Percentiles rank a stretch among this genome's conserved stretches.
Conservation (phyloP, 2,888 invertebrate species). For the Oithona nana region DNA sequence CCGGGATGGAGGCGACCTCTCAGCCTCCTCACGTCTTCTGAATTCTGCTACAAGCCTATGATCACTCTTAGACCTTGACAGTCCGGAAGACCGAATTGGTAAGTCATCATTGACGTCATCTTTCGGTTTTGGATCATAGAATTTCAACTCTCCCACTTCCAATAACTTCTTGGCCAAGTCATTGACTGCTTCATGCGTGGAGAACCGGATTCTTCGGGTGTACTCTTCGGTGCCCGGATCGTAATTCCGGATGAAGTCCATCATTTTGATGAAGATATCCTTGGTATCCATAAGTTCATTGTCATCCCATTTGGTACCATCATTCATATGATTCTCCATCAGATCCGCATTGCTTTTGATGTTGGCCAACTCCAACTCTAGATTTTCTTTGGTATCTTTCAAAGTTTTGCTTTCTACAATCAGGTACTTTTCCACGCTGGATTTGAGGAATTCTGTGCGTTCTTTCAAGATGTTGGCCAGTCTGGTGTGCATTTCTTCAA, state of each 20-base stretch:
- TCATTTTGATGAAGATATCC: conserved; percentile 83
- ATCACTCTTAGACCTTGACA: conserved; percentile 82
- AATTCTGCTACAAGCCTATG: conserved; percentile 73
- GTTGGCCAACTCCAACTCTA: conserved; percentile 83
- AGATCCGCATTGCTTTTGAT: conserved; percentile 90
- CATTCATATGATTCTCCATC: conserved; percentile 48
- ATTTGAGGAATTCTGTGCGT: conserved; percentile 59
- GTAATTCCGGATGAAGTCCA: conserved; percentile 79
- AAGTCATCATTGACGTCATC: conserved; percentile 13
- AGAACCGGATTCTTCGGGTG: conserved; percentile 59
- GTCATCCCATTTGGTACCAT: conserved; percentile 64
- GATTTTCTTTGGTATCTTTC: conserved; percentile 69
- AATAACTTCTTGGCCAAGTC: conserved; percentile 12
- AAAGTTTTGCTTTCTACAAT: conserved; percentile 68
- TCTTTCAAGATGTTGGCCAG: conserved; percentile 73
- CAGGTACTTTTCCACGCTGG: conserved; percentile 62
- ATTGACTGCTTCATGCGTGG: conserved; percentile 45
- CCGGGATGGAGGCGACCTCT: conserved; percentile 43
- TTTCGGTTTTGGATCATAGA: conserved; percentile 13
- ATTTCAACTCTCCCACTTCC: conserved; percentile 6
- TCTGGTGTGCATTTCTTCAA: conserved; percentile 59
- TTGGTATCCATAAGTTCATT: conserved; percentile 83
- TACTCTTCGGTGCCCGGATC: conserved; percentile 57
- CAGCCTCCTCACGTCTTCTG: conserved; percentile 48
- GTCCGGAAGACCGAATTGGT: conserved; percentile 31